Base-by-base conservation (phyloP, 2,888 invertebrate genomes). In the Agonum fuliginosum region DNA sequence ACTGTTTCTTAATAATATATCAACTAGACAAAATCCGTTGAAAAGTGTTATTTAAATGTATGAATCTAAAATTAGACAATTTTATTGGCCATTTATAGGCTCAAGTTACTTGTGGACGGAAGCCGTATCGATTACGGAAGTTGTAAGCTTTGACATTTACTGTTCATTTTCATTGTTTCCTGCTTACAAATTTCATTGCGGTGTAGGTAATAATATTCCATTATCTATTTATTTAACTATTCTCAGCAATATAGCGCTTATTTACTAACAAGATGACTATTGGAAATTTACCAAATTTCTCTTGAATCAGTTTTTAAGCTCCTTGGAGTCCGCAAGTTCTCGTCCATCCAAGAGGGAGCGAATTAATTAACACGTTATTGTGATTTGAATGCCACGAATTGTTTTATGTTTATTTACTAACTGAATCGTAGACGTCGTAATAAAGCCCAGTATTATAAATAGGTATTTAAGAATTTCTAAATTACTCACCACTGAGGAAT, bases 291-390 rank as follows among this genome's bases (percentile, higher is more conserved):
- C 1, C 1, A 3, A 6, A 34, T 34, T 37, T 37, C 37, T 30
- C 8, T 14, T 14, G 12, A 43, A 14, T 43, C 43, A 37, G 72
- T 54, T 72, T 54, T 71, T 72, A 48, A 72, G 72, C 72, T 54
- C 34, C 14, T 12, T 22, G 19, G 34, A 72, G 34, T 24, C 48
- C 70, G 17, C 17, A 62, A 62, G 58, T 17, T 62, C 30, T 27
- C 10, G 58, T 62, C 12, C 30, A 46, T 30, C 48, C 72, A 22
- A 37, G 54, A 34, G 51, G 34, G 48, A 54, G 72, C 12, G 20
- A 72, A 72, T 72, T 72, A 72, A 72, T 54, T 72, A 72, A 72
- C 54, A 46, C 54, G 51, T 51, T 72, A 51, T 54, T 72, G 72
- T 72, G 51, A 72, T 72, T 72, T 54, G 54, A 72, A 72, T 54